Conservation (phyloP, 2,113 vertebrate species). For the Pseudorasbora parva region DNA sequence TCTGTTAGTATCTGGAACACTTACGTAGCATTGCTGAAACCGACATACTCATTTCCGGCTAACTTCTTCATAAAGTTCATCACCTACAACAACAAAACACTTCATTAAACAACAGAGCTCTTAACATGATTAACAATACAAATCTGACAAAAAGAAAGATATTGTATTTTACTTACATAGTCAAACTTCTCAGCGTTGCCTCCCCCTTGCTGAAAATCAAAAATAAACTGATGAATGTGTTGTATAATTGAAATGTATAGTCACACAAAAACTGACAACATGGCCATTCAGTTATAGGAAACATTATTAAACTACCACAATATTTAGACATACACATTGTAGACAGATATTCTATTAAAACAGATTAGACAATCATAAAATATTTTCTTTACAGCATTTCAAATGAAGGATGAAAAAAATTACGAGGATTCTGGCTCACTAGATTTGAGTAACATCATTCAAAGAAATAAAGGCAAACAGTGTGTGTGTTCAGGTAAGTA, state of each 20-base stretch:
- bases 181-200: conserved; percentile 98
- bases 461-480: conserved; percentile 9
- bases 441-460: neutral
- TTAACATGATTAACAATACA: neutral
- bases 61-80: conserved; percentile 99
- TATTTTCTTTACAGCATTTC: conserved; percentile 4
- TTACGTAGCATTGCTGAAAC: conserved; percentile 99
- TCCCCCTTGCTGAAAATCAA: conserved; percentile 91
- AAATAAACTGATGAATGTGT: conserved; percentile 62
- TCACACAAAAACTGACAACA: neutral
- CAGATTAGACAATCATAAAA: neutral
- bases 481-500: neutral
- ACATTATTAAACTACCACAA: neutral
- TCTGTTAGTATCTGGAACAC: conserved; percentile 62
- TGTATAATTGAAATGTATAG: neutral
- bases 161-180: conserved; percentile 84
- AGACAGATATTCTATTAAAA: neutral
- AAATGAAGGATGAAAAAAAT: conserved; percentile 6
- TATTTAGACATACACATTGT: neutral
- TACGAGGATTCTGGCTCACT: neutral
- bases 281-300: neutral
- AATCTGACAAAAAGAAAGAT: too few relatives aligned
- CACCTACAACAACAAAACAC: conserved; percentile 77
- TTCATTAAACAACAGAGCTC: neutral
- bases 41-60: conserved; percentile 97